phyloP scores from a whole-genome alignment of 2,888 invertebrate genomes.

The Noctua pronuba region DNA sequence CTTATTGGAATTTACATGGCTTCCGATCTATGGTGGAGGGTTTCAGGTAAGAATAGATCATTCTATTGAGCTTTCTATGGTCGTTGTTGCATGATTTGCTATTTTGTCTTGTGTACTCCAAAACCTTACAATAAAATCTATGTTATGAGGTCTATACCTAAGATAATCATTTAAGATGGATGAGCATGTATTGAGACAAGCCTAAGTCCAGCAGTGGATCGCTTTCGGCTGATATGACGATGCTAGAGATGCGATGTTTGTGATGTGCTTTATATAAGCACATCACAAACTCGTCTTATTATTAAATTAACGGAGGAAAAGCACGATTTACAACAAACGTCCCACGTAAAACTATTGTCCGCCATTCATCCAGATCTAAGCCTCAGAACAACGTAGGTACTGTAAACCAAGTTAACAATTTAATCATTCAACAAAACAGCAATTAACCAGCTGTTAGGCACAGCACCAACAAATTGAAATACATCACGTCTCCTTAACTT shows the following conservation, averaged over 20 bases:
- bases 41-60: constrained; percentile 13
- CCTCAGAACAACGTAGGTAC: constrained; percentile 34
- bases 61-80: constrained; percentile 13
- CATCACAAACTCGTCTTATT: no score
- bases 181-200: background rate
- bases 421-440: constrained; percentile 59
- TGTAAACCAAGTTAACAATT: constrained; percentile 34
- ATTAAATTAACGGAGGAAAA: background rate
- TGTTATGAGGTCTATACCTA: background rate
- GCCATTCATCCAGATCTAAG: background rate
- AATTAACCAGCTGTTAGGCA: constrained; percentile 73
- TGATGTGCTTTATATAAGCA: no score
- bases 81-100: background rate
- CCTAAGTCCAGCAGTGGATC: background rate
- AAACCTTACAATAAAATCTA: background rate
- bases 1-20: constrained; percentile 24
- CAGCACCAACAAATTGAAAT: constrained; percentile 71
- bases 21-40: background rate
- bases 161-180: background rate
- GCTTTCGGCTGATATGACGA: background rate
- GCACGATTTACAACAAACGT: background rate
- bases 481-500: constrained; percentile 66
- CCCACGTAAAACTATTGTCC: background rate
- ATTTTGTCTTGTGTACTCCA: background rate
- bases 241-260: background rate